phyloP scores from a whole-genome alignment of 2,797 vertebrate species.

The Leptoclinus maculatus region DNA sequence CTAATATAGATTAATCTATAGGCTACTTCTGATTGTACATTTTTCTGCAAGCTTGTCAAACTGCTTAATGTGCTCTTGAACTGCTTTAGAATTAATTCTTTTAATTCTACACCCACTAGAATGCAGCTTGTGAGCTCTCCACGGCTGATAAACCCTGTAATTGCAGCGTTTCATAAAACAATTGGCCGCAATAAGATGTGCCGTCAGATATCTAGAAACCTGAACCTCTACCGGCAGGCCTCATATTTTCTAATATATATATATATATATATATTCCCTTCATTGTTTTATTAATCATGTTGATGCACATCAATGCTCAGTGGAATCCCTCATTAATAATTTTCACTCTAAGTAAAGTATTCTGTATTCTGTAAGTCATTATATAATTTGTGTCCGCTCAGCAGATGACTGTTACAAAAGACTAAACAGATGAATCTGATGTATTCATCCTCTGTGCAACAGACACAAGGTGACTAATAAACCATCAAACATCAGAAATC shows the following conservation, averaged over 20 bases:
- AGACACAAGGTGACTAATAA: background rate
- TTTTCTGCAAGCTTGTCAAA: constrained; percentile 1
- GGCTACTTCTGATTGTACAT: background rate
- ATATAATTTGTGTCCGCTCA: background rate
- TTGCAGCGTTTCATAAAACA: background rate
- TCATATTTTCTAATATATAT: background rate
- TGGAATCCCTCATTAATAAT: constrained; percentile 25
- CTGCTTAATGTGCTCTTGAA: background rate
- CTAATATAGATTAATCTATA: background rate
- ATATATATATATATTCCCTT: constrained; percentile 3
- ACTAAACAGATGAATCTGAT: constrained; percentile 21
- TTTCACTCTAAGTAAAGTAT: background rate
- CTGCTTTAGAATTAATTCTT: background rate
- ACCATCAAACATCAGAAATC: background rate
- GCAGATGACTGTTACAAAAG: constrained; percentile 24
- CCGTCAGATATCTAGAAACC: constrained; percentile 4
- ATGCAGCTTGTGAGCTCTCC: background rate
- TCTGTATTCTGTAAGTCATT: constrained; percentile 2
- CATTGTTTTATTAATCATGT: constrained; percentile 1
- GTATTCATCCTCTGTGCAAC: background rate
- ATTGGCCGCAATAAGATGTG: constrained; percentile 8
- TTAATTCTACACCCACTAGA: background rate
- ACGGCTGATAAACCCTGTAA: constrained; percentile 6
- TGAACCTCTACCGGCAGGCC: background rate
- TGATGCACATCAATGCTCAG: constrained; percentile 1